A percentile compares a stretch with the other conserved stretches of the same genome.
Conservation (phyloP, 1,140 invertebrate species). For the Rhyzopertha dominica region DNA sequence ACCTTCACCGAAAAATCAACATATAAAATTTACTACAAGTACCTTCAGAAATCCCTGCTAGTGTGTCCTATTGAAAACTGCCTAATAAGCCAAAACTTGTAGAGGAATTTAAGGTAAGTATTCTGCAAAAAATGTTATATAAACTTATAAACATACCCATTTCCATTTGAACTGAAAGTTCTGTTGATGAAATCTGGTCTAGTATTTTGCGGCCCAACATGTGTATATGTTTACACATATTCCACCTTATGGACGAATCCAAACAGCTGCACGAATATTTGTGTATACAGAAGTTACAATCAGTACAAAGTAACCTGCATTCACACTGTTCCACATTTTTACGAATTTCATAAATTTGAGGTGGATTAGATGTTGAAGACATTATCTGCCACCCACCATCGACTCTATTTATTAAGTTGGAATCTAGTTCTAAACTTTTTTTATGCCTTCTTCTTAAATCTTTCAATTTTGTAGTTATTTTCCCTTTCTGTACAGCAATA, state of each 20-base stretch:
- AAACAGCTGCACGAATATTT: slow-evolving; percentile 16
- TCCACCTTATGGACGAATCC: slow-evolving; percentile 17
- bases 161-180: too few species aligned
- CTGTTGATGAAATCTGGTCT: too few species aligned
- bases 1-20: too few species aligned
- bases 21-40: too few species aligned
- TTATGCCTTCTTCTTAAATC: slow-evolving; percentile 13
- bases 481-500: slow-evolving; percentile 10
- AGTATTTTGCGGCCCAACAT: too few species aligned
- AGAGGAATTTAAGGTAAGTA: too few species aligned
- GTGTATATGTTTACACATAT: slow-evolving; percentile 24
- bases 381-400: slow-evolving; percentile 1
- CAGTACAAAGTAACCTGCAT: slow-evolving; percentile 14
- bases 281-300: slow-evolving; percentile 16
- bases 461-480: slow-evolving; percentile 9
- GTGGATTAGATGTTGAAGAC: slow-evolving; percentile 5
- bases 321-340: slow-evolving; percentile 5
- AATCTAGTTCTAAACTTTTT: slow-evolving; percentile 8
- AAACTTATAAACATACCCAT: too few species aligned
- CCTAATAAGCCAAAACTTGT: too few species aligned
- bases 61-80: too few species aligned
- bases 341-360: slow-evolving; percentile 16
- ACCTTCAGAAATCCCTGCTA: too few species aligned
- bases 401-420: slow-evolving; percentile 6
- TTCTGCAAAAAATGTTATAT: too few species aligned